These are phyloP conservation scores for Enteromius unitaeniatus DNA, from an alignment of 2,797 vertebrate species.

Conservation along the genomic window DNA sequence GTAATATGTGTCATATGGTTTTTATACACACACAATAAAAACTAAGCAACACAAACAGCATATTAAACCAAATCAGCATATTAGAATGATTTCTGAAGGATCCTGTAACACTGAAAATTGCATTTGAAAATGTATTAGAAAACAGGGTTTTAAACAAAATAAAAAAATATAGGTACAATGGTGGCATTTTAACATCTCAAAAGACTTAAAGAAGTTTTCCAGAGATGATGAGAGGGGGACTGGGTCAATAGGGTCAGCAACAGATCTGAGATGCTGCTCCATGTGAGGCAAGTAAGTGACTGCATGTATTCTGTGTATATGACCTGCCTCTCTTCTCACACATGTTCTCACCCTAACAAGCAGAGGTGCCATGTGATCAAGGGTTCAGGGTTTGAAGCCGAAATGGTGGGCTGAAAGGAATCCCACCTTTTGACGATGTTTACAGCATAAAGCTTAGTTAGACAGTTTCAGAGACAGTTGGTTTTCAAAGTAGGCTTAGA, in stretches of 20 bases:
- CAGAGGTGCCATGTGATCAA: background rate
- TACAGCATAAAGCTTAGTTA: background rate
- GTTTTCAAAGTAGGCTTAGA: constrained; percentile 25
- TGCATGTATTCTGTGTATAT: background rate
- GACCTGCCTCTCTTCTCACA: background rate
- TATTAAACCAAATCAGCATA: no score
- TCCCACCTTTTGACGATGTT: constrained; percentile 27
- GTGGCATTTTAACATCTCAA: background rate
- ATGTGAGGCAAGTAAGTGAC: background rate
- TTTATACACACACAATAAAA: no score
- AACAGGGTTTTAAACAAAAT: no score
- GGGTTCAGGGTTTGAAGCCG: background rate
- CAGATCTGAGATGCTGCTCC: background rate
- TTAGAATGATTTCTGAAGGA: no score
- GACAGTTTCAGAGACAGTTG: background rate
- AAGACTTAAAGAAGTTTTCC: background rate
- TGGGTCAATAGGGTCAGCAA: background rate
- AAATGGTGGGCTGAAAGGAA: background rate
- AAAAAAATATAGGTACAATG: background rate
- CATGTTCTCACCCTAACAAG: background rate
- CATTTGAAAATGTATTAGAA: no score
- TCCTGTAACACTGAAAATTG: no score
- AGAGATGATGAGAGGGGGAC: background rate
- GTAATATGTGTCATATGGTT: no score
- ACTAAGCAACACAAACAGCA: no score